Percentiles rank a stretch among this genome's conserved stretches.
These are phyloP conservation scores for Chromis chromis DNA, from an alignment of 2,797 vertebrate genomes.

Conservation along the genomic window DNA sequence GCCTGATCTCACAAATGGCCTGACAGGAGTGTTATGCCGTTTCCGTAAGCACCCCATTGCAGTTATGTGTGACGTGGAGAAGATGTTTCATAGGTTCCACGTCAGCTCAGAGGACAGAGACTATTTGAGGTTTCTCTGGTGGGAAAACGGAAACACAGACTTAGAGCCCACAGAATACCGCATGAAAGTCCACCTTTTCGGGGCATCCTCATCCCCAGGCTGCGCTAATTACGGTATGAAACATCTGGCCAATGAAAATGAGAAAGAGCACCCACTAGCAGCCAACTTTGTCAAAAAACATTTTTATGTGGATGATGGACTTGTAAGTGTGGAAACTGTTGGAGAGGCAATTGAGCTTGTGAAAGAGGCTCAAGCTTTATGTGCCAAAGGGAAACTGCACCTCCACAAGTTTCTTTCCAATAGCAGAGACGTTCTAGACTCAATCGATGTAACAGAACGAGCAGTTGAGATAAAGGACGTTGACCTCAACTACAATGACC, in stretches of 20 bases:
- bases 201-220: conserved; percentile 13
- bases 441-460: background rate
- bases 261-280: background rate
- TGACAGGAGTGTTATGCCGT: no score
- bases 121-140: conserved; percentile 6
- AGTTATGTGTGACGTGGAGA: no score
- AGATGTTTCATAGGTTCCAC: no score
- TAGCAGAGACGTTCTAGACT: background rate
- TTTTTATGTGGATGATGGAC: conserved; percentile 27
- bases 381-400: background rate
- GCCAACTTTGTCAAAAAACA: conserved; percentile 24
- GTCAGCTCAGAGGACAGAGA: no score
- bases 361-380: background rate
- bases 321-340: conserved; percentile 5
- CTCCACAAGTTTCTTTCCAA: conserved; percentile 23
- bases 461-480: background rate
- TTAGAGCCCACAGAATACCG: background rate
- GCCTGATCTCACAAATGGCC: no score
- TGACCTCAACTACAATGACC: background rate
- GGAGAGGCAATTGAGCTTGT: conserved; percentile 6
- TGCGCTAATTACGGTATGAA: conserved; percentile 30
- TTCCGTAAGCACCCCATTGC: no score
- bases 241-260: conserved; percentile 12
- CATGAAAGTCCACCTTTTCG: conserved; percentile 8
- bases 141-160: background rate